Conservation (phyloP, 2,888 invertebrate species). For the Cordilura impudica region DNA sequence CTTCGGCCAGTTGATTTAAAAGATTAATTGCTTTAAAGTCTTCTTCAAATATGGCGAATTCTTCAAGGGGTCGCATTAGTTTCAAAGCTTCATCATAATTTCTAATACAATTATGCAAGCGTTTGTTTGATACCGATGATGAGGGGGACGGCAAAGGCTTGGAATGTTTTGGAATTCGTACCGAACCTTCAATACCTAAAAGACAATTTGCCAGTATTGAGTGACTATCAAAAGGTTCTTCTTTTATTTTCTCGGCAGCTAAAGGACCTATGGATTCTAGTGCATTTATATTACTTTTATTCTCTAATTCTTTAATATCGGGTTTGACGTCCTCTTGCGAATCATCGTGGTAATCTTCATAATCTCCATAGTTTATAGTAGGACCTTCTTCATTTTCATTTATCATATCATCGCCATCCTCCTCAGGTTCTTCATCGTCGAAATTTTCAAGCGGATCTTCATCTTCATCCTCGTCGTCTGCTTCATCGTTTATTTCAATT, state of each 20-base stretch:
- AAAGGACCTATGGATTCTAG: not conserved
- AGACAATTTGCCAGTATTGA: constrained; percentile 41
- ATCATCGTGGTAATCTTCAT: constrained; percentile 57
- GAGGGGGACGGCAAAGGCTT: constrained; percentile 29
- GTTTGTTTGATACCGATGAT: constrained; percentile 30
- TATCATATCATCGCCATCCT: constrained; percentile 51
- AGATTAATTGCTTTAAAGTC: constrained; percentile 67
- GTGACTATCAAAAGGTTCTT: constrained; percentile 37
- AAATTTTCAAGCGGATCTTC: constrained; percentile 42
- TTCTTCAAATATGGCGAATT: constrained; percentile 65
- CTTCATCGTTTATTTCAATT: constrained; percentile 21
- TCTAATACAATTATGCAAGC: constrained; percentile 1
- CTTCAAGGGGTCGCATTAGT: constrained; percentile 64
- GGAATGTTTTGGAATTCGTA: not conserved
- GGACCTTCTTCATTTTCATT: constrained; percentile 65
- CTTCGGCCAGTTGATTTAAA: constrained; percentile 63
- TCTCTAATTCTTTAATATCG: constrained; percentile 49
- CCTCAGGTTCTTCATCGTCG: constrained; percentile 40
- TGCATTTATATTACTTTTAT: constrained; percentile 14
- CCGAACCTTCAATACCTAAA: constrained; percentile 16
- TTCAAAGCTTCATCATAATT: constrained; percentile 63
- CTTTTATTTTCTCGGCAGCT: constrained; percentile 25
- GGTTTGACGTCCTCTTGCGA: constrained; percentile 48
- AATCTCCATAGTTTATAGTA: constrained; percentile 64
- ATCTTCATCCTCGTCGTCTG: constrained; percentile 34